Evolutionary conservation across 2,113 vertebrate genomes (phyloP), one percentile per base, ranked within the genome.

Genomic region (Cyrtonyx montezumae): DNA sequence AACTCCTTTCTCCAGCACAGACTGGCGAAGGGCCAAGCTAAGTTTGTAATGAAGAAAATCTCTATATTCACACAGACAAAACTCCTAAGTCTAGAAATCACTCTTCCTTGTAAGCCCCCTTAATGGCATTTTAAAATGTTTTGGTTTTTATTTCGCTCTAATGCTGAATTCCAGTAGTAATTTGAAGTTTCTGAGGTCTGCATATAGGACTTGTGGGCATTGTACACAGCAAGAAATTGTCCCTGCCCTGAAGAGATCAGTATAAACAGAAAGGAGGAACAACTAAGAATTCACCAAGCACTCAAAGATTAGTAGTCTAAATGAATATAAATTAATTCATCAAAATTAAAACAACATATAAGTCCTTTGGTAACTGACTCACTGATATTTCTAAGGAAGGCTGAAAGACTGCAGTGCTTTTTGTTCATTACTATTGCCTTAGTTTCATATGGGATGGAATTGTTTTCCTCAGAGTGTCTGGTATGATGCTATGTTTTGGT

Each of bases 1-100:
- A 92, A 88, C 88, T 90, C 40, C 74, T 32, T 92, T 91, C 71
- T 68, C 32, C 62, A 83, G 65, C 14, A 82, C 21, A n/a, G 79
- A 61, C 90, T 86, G 91, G 28, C 21, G 71, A 42, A 83, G 40
- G 9, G 53, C 26, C 91, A 65, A 65, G 42, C 9, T 53, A 68
- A 61, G 18, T 1, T 0, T 34, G 69, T 8, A 70, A n/a, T 43
- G 21, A 88, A 32, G 37, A 78, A 56, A 69, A 70, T 21, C 20
- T 34, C 30, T 32, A 23, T 18, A 59, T 58, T 68, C 9, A 90
- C 21, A 68, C 6, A 40, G 36, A 40, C 10, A 71, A 30, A 84
- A 81, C 25, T 80, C 30, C 32, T 55, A 65, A 66, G 30, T 37
- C 23, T 68, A 70, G 51, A 87, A 79, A 80, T n/a, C 19, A 68